phyloP scores from a whole-genome alignment of 2,888 invertebrate species.

The Allygus modestus region DNA sequence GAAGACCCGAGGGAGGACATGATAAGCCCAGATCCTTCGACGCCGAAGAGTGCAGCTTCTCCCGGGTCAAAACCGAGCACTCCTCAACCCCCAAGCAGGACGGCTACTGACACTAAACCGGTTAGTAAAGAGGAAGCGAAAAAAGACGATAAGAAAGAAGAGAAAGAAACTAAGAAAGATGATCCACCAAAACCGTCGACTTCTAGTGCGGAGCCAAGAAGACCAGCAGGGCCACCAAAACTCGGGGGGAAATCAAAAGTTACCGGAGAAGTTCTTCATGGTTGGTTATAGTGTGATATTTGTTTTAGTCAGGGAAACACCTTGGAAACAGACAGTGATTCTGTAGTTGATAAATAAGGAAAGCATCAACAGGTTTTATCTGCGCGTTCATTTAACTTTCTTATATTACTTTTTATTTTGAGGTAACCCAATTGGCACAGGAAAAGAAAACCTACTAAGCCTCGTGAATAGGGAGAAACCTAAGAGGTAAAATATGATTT shows the following conservation, averaged over 20 bases:
- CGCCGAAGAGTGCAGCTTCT: constrained; percentile 74
- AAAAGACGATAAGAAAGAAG: constrained; percentile 46
- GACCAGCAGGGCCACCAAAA: constrained; percentile 72
- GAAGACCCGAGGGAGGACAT: constrained; percentile 78
- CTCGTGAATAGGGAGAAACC: too few species aligned
- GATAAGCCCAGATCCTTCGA: constrained; percentile 74
- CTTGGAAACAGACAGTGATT: not conserved
- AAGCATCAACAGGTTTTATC: too few species aligned
- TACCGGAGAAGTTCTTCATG: constrained; percentile 85
- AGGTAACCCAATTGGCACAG: too few species aligned
- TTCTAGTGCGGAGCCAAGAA: constrained; percentile 74
- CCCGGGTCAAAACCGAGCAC: constrained; percentile 74
- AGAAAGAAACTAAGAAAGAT: constrained; percentile 55
- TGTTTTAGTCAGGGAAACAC: not conserved
- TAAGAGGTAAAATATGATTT: too few species aligned
- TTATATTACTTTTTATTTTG: too few species aligned
- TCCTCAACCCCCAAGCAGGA: constrained; percentile 72
- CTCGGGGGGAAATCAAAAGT: constrained; percentile 82
- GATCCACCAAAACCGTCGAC: constrained; percentile 71
- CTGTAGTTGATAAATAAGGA: not conserved
- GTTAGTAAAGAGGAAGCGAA: constrained; percentile 58
- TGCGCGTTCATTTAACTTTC: too few species aligned
- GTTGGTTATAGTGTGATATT: constrained; percentile 80
- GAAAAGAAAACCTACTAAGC: too few species aligned
- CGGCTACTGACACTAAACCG: constrained; percentile 25